Evolutionary conservation across 2,888 invertebrate genomes (phyloP).

Genomic region (Molanna angustata): DNA sequence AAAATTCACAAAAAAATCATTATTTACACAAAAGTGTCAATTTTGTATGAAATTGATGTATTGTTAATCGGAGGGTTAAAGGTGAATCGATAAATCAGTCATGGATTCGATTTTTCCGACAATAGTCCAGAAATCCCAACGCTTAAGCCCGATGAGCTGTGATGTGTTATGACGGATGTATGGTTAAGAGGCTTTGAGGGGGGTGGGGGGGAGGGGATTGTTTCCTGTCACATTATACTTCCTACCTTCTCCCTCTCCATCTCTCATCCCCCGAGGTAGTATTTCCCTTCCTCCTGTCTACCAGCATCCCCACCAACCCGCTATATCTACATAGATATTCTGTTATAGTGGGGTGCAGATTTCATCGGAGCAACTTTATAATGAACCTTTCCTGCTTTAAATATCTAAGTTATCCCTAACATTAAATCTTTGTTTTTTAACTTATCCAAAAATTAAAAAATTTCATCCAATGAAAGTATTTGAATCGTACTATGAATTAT

Average conservation of each 20-base stretch:
- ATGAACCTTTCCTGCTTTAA: background rate
- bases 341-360: too few relatives aligned
- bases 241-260: background rate
- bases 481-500: too few relatives aligned
- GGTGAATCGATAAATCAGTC: conserved; percentile 3
- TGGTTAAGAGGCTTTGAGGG: background rate
- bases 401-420: too few relatives aligned
- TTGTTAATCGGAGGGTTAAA: background rate
- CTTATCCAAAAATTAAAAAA: too few relatives aligned
- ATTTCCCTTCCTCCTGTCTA: too few relatives aligned
- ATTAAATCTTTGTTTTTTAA: too few relatives aligned
- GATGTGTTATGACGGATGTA: conserved; percentile 9
- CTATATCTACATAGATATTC: too few relatives aligned
- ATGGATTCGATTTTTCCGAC: background rate
- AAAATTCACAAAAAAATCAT: too few relatives aligned
- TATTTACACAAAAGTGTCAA: too few relatives aligned
- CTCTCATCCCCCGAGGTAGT: too few relatives aligned
- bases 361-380: background rate
- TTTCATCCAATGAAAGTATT: too few relatives aligned
- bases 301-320: too few relatives aligned
- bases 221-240: conserved; percentile 5
- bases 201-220: conserved; percentile 1
- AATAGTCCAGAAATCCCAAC: conserved; percentile 4
- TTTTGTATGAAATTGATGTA: background rate
- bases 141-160: conserved; percentile 13